phyloP scores from a whole-genome alignment of 2,888 invertebrate genomes.

The Eupithecia exiguata region DNA sequence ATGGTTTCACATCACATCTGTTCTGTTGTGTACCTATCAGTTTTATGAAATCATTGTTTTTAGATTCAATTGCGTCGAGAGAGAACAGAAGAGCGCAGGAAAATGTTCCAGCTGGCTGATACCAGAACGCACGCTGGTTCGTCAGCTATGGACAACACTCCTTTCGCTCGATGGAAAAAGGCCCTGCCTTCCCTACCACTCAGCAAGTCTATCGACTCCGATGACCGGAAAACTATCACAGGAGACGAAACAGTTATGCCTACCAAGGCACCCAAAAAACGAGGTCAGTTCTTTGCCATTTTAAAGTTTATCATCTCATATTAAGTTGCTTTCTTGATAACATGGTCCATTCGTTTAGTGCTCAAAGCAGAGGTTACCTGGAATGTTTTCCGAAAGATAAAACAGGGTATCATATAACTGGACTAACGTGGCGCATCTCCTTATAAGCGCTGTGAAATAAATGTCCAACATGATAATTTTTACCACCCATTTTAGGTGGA shows the following conservation, averaged over 20 bases:
- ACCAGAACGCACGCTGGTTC: slow-evolving; percentile 83
- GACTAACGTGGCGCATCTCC: background rate
- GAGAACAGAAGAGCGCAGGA: slow-evolving; percentile 95
- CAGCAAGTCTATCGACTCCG: slow-evolving; percentile 83
- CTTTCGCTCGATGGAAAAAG: slow-evolving; percentile 88
- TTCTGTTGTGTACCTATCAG: background rate
- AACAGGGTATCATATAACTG: background rate
- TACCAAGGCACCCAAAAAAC: slow-evolving; percentile 61
- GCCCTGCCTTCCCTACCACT: slow-evolving; percentile 85
- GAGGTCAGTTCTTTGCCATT: slow-evolving; percentile 53
- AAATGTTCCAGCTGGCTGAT: slow-evolving; percentile 95
- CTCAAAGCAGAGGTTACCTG: background rate
- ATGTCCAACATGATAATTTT: background rate
- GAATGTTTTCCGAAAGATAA: background rate
- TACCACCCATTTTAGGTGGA: slow-evolving; percentile 63
- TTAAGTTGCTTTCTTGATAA: background rate
- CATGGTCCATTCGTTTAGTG: background rate
- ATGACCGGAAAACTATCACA: slow-evolving; percentile 66
- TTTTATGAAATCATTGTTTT: background rate
- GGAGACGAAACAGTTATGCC: slow-evolving; percentile 63
- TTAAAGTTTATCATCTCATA: no score
- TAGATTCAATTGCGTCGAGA: slow-evolving; percentile 93
- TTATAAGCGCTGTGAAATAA: background rate
- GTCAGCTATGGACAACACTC: slow-evolving; percentile 84
- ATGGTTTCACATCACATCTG: no score